Conservation (phyloP, 2,113 vertebrate species). For the Leptobrachium ailaonicum region DNA sequence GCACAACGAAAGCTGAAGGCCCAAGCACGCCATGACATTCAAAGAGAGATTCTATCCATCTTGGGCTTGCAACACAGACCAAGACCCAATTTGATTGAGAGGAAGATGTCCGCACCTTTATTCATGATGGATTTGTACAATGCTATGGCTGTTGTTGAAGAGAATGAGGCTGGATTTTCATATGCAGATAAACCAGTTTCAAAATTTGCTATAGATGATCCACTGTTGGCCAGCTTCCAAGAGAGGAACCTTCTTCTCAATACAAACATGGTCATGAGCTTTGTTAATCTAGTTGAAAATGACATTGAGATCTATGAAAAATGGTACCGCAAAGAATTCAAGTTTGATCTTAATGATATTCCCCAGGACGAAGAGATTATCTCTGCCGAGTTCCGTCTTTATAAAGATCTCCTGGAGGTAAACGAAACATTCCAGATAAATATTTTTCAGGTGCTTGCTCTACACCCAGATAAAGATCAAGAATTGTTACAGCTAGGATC, state of each 20-base stretch:
- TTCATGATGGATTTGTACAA: slow-evolving; percentile 98
- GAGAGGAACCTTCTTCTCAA: slow-evolving; percentile 89
- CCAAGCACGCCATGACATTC: slow-evolving; percentile 93
- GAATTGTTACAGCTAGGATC: slow-evolving; percentile 15
- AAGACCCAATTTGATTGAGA: slow-evolving; percentile 83
- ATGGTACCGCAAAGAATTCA: slow-evolving; percentile 18
- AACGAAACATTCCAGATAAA: slow-evolving; percentile 32
- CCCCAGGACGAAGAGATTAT: slow-evolving; percentile 18
- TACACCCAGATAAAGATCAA: neutral
- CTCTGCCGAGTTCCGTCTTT: slow-evolving; percentile 27
- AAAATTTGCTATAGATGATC: slow-evolving; percentile 70
- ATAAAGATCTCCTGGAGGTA: slow-evolving; percentile 21
- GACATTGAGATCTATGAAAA: slow-evolving; percentile 27
- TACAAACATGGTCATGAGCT: slow-evolving; percentile 98
- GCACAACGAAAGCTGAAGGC: slow-evolving; percentile 86
- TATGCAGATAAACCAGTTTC: slow-evolving; percentile 75
- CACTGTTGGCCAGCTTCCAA: slow-evolving; percentile 78
- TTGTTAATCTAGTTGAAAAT: slow-evolving; percentile 86
- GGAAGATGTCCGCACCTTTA: slow-evolving; percentile 89
- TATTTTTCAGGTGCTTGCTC: slow-evolving; percentile 19
- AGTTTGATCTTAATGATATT: slow-evolving; percentile 34
- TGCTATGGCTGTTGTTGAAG: slow-evolving; percentile 78
- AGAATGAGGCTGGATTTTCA: slow-evolving; percentile 71
- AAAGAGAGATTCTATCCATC: slow-evolving; percentile 96
- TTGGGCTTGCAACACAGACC: slow-evolving; percentile 93